Percentiles rank a stretch among this genome's conserved stretches.
Evolutionary conservation across 2,797 vertebrate species (phyloP).

Genomic region (Sus cebifrons): DNA sequence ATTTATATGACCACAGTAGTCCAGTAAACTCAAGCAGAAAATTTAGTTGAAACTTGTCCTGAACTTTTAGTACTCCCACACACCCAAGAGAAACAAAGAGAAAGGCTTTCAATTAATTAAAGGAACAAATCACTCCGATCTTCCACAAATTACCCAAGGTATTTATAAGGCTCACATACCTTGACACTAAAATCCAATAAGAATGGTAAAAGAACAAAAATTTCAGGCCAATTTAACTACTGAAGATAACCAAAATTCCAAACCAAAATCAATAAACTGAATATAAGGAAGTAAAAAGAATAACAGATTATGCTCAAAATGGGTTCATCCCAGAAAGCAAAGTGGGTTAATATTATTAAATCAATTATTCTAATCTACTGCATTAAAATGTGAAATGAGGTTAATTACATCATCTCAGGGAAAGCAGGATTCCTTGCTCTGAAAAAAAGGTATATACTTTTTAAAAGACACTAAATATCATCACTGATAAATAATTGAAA

Average conservation of each 20-base stretch:
- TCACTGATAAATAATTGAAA: constrained; percentile 37
- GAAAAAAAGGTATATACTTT: not conserved
- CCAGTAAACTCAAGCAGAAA: not conserved
- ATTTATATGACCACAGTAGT: not conserved
- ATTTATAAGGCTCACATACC: not conserved
- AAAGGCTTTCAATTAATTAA: not conserved
- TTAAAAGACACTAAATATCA: not conserved
- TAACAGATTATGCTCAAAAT: not conserved
- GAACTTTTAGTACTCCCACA: not conserved
- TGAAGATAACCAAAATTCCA: constrained; percentile 10
- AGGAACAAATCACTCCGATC: not conserved
- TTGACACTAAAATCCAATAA: not conserved
- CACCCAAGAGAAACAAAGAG: not conserved
- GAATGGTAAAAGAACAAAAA: not conserved
- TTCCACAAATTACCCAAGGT: not conserved
- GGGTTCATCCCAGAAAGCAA: not conserved
- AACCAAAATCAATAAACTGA: not conserved
- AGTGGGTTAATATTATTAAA: not conserved
- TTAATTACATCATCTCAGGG: not conserved
- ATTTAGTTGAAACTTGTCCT: constrained; percentile 37
- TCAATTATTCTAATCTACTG: constrained; percentile 5
- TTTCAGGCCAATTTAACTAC: not conserved
- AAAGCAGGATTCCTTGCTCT: constrained; percentile 13
- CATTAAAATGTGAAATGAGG: not conserved
- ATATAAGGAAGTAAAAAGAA: not conserved